phyloP scores from a whole-genome alignment of 2,888 invertebrate genomes.

The Prenolepis imparis region DNA sequence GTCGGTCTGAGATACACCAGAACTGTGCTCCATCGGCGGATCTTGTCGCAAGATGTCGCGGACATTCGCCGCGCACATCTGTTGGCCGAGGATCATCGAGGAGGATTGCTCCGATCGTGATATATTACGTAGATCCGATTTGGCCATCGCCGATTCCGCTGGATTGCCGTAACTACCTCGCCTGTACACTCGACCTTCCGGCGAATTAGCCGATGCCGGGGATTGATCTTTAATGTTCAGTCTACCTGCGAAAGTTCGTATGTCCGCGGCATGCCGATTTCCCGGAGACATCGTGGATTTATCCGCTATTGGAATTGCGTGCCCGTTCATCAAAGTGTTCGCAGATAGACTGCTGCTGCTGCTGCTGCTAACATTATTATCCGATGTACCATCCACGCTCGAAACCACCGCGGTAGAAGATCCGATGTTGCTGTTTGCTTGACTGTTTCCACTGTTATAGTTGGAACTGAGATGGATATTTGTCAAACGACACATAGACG shows the following conservation, averaged over 20 bases:
- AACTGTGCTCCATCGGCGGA: slow-evolving; percentile 49
- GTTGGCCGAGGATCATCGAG: slow-evolving; percentile 4
- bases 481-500: slow-evolving; percentile 71
- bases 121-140: slow-evolving; percentile 46
- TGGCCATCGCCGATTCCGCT: slow-evolving; percentile 49
- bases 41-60: slow-evolving; percentile 63
- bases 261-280: slow-evolving; percentile 45
- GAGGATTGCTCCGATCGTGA: slow-evolving; percentile 63
- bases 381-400: slow-evolving; percentile 40
- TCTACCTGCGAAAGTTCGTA: slow-evolving; percentile 57
- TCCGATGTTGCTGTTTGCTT: slow-evolving; percentile 63
- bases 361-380: slow-evolving; percentile 40
- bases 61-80: slow-evolving; percentile 53
- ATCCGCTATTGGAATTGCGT: slow-evolving; percentile 65
- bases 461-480: slow-evolving; percentile 65
- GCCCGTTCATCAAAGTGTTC: slow-evolving; percentile 69
- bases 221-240: slow-evolving; percentile 56
- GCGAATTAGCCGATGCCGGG: slow-evolving; percentile 16
- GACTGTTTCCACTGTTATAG: slow-evolving; percentile 62
- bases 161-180: slow-evolving; percentile 52
- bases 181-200: slow-evolving; percentile 53
- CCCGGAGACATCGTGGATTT: slow-evolving; percentile 61
- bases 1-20: slow-evolving; percentile 3
- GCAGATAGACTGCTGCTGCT: slow-evolving; percentile 55
- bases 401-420: slow-evolving; percentile 52